Base-by-base conservation (phyloP, 2,888 invertebrate species). In the Strigamia crassipes region DNA sequence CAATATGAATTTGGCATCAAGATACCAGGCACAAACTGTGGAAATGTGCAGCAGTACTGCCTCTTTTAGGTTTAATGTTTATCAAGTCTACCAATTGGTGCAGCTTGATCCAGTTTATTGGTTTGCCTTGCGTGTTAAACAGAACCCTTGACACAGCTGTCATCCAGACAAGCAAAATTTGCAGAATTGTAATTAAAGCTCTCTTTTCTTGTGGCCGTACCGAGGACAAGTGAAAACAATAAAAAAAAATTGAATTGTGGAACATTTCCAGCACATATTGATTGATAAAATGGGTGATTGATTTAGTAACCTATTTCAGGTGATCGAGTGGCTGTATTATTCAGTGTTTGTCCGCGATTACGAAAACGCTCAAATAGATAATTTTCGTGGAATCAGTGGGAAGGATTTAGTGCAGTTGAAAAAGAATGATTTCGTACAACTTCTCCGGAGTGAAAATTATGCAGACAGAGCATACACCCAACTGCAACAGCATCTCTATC, bases 301-400 rank as follows among this genome's bases (percentile, higher is more conserved):
- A 31, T 66, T 81, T 23, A n/a, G n/a, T n/a, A 61, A 18, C 15
- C 13, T 13, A 15, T 18, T 81, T 15, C 81, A 81, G 81, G 81
- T 81, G 23, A 31, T 81, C 12, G 81, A 81, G 12, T 81, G 81
- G 81, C 23, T 81, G 18, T 81, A 73, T 42, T 66, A 23, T 21
- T 41, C 34, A 5, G 42, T 81, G 38, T 77, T 81, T 38, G 31
- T 18, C 13, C 31, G 41, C 18, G 81, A 81, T 38, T 81, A 38
- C 42, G 81, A 81, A 18, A 41, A 77, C 81, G 73, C 73, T 61
- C 80, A 21, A 27, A 61, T 80, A 27, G 80, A 38, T 31, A 80
- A 80, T 31, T 80, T 80, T 31, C 80, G 80, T 8, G 21, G 51
- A 4, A 42, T 80, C 21, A 27, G 31, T 61, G 80, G 80, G 4